phyloP scores from a whole-genome alignment of 2,113 vertebrate genomes.

The pig (Sus scrofa) region DNA sequence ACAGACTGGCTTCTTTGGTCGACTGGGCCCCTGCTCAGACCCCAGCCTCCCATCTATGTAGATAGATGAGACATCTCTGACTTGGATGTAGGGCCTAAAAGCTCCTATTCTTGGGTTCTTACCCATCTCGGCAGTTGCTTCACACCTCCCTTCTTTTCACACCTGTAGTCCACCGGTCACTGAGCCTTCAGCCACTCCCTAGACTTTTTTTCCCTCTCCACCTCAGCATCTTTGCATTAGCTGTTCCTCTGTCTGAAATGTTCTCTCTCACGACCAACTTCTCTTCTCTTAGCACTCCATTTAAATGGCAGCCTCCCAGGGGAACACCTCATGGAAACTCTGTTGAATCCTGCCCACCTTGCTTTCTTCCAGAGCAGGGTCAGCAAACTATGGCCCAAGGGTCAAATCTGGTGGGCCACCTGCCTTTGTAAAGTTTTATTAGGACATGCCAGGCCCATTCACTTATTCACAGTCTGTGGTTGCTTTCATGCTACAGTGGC shows the following conservation, averaged over 20 bases:
- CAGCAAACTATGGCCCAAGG: background rate
- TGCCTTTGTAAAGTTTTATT: conserved; percentile 10
- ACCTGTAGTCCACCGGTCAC: background rate
- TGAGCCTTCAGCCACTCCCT: background rate
- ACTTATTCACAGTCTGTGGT: background rate
- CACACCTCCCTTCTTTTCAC: background rate
- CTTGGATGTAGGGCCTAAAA: background rate
- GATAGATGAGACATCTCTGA: background rate
- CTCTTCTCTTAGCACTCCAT: background rate
- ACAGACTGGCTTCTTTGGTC: background rate
- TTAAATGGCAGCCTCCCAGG: background rate
- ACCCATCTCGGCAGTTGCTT: background rate
- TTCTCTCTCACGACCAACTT: background rate
- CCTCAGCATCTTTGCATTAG: background rate
- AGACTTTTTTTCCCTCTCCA: background rate
- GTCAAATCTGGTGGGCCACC: background rate
- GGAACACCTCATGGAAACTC: background rate
- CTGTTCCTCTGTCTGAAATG: background rate
- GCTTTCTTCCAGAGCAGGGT: background rate
- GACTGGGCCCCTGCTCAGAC: background rate
- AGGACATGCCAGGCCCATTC: background rate
- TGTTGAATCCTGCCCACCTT: background rate
- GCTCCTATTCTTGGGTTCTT: background rate
- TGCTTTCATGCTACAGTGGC: background rate
- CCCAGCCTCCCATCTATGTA: background rate